Percentiles rank a stretch among this genome's conserved stretches.
These are phyloP conservation scores for Cacoxenus indagator DNA, from an alignment of 2,888 invertebrate species.

Conservation along the genomic window DNA sequence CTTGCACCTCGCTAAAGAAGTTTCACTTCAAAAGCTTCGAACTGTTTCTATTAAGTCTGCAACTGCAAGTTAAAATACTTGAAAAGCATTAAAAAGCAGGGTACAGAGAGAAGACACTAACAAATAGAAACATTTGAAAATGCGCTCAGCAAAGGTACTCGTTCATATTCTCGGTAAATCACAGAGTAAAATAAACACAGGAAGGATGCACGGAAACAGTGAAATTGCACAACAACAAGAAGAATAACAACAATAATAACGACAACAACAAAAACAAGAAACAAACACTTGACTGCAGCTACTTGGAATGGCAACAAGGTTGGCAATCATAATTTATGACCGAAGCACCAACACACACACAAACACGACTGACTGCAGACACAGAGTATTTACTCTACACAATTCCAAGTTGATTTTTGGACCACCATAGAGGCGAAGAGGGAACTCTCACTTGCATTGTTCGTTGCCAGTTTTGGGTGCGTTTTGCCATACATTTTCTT, in stretches of 20 bases:
- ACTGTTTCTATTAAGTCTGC: too few species aligned
- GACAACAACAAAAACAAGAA: not conserved
- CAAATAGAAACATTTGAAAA: too few species aligned
- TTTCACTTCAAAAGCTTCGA: too few species aligned
- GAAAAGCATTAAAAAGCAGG: too few species aligned
- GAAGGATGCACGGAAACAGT: constrained; percentile 11
- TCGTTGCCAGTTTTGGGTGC: not conserved
- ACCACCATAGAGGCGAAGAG: not conserved
- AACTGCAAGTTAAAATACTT: too few species aligned
- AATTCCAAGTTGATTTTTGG: not conserved
- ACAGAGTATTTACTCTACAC: too few species aligned
- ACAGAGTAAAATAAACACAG: not conserved
- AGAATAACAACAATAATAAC: not conserved
- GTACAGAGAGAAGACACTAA: too few species aligned
- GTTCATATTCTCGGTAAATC: not conserved
- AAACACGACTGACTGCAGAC: not conserved
- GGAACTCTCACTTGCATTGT: not conserved
- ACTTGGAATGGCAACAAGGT: not conserved
- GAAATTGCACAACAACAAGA: not conserved
- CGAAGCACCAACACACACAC: not conserved
- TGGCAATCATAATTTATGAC: constrained; percentile 6
- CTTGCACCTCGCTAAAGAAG: too few species aligned
- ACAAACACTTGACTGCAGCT: not conserved
- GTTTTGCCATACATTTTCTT: not conserved
- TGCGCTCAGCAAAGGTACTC: not conserved